Evolutionary conservation across 1,140 invertebrate genomes (phyloP), one percentile per base, ranked within the genome.

Genomic region (Vanessa atalanta): DNA sequence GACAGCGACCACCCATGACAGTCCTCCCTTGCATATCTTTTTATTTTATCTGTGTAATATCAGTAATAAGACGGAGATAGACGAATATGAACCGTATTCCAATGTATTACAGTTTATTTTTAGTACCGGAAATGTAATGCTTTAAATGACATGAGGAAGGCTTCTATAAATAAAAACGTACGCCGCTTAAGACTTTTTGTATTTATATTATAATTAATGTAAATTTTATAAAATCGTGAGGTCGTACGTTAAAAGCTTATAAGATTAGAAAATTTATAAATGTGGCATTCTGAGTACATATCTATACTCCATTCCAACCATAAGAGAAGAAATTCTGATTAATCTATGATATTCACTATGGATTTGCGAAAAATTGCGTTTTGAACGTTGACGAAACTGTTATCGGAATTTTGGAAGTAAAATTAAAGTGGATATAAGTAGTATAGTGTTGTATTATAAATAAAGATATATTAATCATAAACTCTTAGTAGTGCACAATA

Each of bases 1-100:
- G 47, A 60, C 51, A 51, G 31, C 47, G 72, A 69, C 72, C 72
- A 74, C 72, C 70, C 66, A 68, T 74, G 37, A 6, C 47, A 47
- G 50, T 68, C 60, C 43, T 53, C 37, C 53, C 47, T 57, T 72
- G 60, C 51, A 26, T 67, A 57, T 63, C 57, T 60, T 68, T 63
- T 67, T 47, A 53, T 61, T n/a, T 31, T 61, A 16, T 43, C 61
- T 7, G 61, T 64, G 37, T 64, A 64, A 64, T 64, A n/a, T 4
- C 43, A 37, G 61, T 63, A 57, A 57, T 23, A 57, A 23, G 16
- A n/a, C 7, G 23, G 8, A 11, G 20, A 60, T 64, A 67, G 16
- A 13, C 47, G 8, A 72, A 60, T 60, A 67, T 60, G n/a, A 61
- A 67, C 71, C 47, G 4, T 72, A 66, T 66, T 67, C 4, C 0